Evolutionary conservation across 2,113 vertebrate genomes (phyloP).

Genomic region (Mobula birostris): DNA sequence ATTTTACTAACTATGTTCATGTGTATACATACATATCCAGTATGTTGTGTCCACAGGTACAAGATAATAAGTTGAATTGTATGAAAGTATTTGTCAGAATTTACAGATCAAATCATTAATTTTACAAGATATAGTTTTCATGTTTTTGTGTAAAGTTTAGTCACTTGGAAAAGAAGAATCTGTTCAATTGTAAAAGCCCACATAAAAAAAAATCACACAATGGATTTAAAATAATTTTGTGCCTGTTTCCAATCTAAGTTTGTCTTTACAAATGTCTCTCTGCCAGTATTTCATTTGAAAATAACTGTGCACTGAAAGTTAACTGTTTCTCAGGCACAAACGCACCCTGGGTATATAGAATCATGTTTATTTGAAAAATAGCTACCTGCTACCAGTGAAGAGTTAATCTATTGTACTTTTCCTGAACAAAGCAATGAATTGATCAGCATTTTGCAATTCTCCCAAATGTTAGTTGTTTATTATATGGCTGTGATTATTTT

Average conservation of each 20-base stretch:
- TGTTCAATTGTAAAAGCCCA: slow-evolving; percentile 13
- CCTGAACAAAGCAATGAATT: background rate
- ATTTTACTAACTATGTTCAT: background rate
- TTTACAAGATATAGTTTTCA: background rate
- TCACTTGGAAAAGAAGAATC: background rate
- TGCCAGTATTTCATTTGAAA: slow-evolving; percentile 23
- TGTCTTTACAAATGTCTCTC: slow-evolving; percentile 6
- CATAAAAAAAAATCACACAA: background rate
- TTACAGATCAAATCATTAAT: too few relatives aligned
- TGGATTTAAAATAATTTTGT: slow-evolving; percentile 20
- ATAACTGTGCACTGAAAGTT: slow-evolving; percentile 1
- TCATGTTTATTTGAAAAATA: background rate
- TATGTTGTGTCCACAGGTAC: background rate
- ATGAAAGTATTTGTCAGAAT: background rate
- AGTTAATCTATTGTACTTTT: background rate
- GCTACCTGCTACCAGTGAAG: background rate
- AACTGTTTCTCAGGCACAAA: slow-evolving; percentile 19
- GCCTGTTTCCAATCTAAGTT: slow-evolving; percentile 31
- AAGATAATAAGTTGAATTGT: background rate
- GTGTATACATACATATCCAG: background rate
- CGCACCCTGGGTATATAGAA: too few relatives aligned
- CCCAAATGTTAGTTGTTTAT: background rate
- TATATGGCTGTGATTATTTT: background rate
- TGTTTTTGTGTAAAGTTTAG: background rate
- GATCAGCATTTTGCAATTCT: slow-evolving; percentile 4